phyloP scores from a whole-genome alignment of 2,113 vertebrate species.

The Ochotona princeps region DNA sequence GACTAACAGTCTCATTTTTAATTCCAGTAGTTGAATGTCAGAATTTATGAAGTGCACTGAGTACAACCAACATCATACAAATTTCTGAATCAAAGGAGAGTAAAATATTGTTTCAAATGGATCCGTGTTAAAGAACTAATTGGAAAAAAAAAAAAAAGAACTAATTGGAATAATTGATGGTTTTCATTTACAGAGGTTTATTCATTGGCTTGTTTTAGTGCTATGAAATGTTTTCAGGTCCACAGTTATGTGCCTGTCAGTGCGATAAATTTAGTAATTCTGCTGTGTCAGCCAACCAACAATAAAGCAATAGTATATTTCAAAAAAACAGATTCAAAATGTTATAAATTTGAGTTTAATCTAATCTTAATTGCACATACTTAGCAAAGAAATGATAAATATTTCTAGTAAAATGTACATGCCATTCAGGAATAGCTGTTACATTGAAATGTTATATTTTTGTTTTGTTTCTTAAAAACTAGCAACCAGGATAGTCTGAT shows the following conservation, averaged over 20 bases:
- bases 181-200: not conserved
- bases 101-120: constrained; percentile 22
- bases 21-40: constrained; percentile 43
- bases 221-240: constrained; percentile 44
- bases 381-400: constrained; percentile 13
- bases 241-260: not conserved
- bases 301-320: not conserved
- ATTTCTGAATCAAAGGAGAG: constrained; percentile 21
- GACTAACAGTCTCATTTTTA: constrained; percentile 1
- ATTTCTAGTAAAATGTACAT: not conserved
- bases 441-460: not conserved
- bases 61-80: constrained; percentile 5
- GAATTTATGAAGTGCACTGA: not conserved
- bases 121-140: constrained; percentile 25
- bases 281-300: not conserved
- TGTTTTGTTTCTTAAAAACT: not conserved
- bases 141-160: not conserved
- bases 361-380: not conserved
- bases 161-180: constrained; percentile 22
- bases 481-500: not conserved
- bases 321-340: constrained; percentile 1
- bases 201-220: not conserved
- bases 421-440: not conserved
- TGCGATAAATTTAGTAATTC: constrained; percentile 16
- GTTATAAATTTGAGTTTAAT: constrained; percentile 10